A percentile compares a stretch with the other conserved stretches of the same genome.
Conservation (phyloP, 2,797 vertebrate species). For the Anabacerthia variegaticeps region DNA sequence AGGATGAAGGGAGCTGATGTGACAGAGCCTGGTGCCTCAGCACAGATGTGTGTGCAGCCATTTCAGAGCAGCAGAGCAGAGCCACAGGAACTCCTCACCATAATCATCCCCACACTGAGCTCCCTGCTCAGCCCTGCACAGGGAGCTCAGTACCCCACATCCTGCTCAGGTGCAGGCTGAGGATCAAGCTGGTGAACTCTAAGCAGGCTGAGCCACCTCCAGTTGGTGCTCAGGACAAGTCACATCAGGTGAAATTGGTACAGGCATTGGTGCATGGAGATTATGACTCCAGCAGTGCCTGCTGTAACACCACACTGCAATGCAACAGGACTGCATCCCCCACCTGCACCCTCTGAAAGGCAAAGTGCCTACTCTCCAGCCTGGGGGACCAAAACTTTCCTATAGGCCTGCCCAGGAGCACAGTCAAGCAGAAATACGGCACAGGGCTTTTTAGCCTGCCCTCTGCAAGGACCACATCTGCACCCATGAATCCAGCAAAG, state of each 20-base stretch:
- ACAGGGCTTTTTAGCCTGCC: neutral
- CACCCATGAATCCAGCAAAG: neutral
- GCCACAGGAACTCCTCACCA: accelerated
- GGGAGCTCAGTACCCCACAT: accelerated
- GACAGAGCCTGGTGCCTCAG: neutral
- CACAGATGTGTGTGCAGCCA: accelerated
- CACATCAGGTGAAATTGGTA: neutral
- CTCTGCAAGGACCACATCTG: neutral
- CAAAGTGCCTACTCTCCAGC: neutral
- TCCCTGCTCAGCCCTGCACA: neutral
- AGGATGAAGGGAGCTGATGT: accelerated
- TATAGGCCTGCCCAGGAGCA: neutral
- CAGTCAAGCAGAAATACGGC: accelerated
- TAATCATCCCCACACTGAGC: accelerated
- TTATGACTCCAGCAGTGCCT: neutral
- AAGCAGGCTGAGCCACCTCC: neutral
- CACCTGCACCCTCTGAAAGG: neutral
- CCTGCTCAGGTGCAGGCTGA: neutral
- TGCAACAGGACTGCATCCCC: neutral
- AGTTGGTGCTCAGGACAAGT: neutral
- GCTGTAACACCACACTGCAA: neutral
- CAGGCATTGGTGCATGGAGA: accelerated
- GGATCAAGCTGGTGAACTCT: neutral
- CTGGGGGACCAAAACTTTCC: neutral
- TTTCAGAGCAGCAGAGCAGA: accelerated